phyloP scores from a whole-genome alignment of 2,797 vertebrate genomes.

The Rhodeus uyekii region DNA sequence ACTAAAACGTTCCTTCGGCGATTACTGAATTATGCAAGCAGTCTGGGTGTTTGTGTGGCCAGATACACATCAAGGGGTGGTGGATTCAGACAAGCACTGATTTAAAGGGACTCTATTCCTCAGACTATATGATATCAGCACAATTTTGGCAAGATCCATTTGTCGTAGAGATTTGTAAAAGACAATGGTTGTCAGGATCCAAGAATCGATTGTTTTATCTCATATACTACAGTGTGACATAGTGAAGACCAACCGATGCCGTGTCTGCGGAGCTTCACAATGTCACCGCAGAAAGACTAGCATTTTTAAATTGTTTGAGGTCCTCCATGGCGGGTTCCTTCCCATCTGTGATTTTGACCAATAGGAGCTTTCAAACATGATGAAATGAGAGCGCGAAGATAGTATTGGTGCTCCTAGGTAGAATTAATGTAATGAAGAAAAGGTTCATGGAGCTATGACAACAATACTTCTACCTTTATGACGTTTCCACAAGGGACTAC shows the following conservation, averaged over 20 bases:
- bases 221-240: neutral
- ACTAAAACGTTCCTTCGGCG: conserved; percentile 20
- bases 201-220: neutral
- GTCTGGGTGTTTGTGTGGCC: conserved; percentile 10
- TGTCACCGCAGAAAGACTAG: neutral
- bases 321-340: neutral
- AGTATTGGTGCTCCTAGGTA: neutral
- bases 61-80: neutral
- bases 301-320: neutral
- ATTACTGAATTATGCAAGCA: conserved; percentile 29
- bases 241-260: neutral
- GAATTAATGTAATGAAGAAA: too few species aligned
- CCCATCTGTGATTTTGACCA: neutral
- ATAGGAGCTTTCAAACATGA: neutral
- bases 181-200: neutral
- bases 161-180: too few species aligned
- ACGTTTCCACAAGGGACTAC: too few species aligned
- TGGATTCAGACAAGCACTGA: too few species aligned
- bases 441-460: neutral
- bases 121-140: neutral
- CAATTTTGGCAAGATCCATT: neutral
- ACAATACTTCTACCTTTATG: too few species aligned
- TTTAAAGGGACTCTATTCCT: too few species aligned
- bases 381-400: neutral
- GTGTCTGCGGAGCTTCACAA: neutral